Evolutionary conservation across 2,113 vertebrate genomes (phyloP).

Genomic region (Aramus guarauna): DNA sequence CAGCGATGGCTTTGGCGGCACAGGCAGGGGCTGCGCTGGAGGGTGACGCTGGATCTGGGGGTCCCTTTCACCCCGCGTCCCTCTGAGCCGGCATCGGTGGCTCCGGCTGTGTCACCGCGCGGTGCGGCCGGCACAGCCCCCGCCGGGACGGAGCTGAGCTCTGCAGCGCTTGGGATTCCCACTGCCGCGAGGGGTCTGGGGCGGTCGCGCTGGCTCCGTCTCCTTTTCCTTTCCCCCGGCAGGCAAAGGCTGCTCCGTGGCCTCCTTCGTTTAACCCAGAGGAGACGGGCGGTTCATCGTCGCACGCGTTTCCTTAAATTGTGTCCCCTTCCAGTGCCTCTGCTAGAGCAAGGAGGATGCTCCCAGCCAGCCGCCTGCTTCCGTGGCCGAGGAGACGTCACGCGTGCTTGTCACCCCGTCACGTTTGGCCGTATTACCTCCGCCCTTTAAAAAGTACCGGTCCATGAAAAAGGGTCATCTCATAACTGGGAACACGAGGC

Average conservation of each 20-base stretch:
- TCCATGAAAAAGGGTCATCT: not conserved
- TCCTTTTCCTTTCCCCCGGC: not conserved
- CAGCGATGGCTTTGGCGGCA: not conserved
- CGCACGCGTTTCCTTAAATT: fast-evolving
- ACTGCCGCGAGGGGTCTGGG: fast-evolving
- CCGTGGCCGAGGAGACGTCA: not conserved
- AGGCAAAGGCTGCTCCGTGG: fast-evolving
- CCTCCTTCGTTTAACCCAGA: not conserved
- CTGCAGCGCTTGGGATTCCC: not conserved
- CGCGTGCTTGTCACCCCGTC: not conserved
- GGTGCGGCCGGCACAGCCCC: fast-evolving
- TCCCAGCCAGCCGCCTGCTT: not conserved
- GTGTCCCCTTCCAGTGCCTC: not conserved
- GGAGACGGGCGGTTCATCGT: not conserved
- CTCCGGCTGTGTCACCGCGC: not conserved
- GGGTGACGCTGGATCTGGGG: not conserved
- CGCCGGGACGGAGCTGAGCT: not conserved
- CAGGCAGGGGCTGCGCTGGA: not conserved
- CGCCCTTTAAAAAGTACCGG: not conserved
- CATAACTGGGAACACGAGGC: not conserved
- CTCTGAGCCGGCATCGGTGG: fast-evolving
- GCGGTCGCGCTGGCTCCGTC: not conserved
- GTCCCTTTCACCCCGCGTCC: not conserved
- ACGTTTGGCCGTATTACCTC: not conserved
- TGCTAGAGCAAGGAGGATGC: not conserved